Evolutionary conservation across 2,888 invertebrate genomes (phyloP).

Genomic region (Cenopis cana): DNA sequence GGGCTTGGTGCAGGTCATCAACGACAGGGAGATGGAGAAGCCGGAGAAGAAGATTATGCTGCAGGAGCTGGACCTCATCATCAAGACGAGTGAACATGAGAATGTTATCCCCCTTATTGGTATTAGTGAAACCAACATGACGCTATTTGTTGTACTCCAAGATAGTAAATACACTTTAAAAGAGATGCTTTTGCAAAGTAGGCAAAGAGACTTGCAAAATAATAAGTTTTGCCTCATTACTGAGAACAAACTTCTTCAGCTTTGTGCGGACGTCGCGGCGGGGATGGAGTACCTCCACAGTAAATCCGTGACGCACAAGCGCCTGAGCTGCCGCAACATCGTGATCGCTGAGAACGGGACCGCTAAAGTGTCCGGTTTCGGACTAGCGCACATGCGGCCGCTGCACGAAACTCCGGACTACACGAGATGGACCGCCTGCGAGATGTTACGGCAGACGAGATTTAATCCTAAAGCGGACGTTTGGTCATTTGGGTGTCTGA

Average conservation of each 20-base stretch:
- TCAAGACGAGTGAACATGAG: constrained; percentile 88
- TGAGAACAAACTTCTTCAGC: constrained; percentile 87
- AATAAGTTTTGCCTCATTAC: constrained; percentile 86
- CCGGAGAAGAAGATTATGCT: constrained; percentile 85
- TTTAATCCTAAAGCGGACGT: constrained; percentile 90
- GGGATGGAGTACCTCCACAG: constrained; percentile 90
- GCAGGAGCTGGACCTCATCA: constrained; percentile 89
- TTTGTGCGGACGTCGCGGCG: constrained; percentile 87
- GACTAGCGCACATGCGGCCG: constrained; percentile 87
- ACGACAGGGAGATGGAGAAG: constrained; percentile 81
- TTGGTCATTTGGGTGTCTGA: constrained; percentile 92
- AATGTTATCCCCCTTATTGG: constrained; percentile 91
- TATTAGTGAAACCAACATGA: constrained; percentile 91
- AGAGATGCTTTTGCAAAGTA: constrained; percentile 87
- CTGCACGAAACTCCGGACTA: constrained; percentile 89
- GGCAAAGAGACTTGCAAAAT: constrained; percentile 80
- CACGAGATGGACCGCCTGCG: constrained; percentile 92
- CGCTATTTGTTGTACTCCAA: constrained; percentile 90
- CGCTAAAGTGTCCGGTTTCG: constrained; percentile 91
- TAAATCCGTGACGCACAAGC: constrained; percentile 89
- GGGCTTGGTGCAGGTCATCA: constrained; percentile 87
- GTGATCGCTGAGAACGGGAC: constrained; percentile 87
- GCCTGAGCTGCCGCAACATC: constrained; percentile 90
- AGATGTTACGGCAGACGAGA: constrained; percentile 89
- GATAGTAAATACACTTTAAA: constrained; percentile 88